These are phyloP conservation scores for Cyrtodaria siliqua DNA, from an alignment of 2,888 invertebrate genomes.

Conservation along the genomic window DNA sequence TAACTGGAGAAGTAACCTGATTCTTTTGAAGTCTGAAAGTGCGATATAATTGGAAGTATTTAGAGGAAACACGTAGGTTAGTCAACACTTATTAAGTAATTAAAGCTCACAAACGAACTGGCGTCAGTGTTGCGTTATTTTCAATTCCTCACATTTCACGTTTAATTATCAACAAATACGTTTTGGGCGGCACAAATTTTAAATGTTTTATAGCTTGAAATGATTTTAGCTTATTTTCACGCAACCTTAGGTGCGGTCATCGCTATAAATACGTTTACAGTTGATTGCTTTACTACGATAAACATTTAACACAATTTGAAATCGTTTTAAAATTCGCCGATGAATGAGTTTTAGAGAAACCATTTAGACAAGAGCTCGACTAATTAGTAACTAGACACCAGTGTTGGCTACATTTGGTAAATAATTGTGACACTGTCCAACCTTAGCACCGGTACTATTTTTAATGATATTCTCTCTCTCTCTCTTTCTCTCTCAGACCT, in stretches of 20 bases:
- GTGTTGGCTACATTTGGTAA: too few species aligned
- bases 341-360: too few species aligned
- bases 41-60: too few species aligned
- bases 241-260: slow-evolving; percentile 3
- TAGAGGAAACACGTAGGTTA: too few species aligned
- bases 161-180: slow-evolving; percentile 42
- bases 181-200: slow-evolving; percentile 42
- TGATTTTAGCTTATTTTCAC: slow-evolving; percentile 34
- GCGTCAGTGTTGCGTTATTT: slow-evolving; percentile 48
- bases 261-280: slow-evolving; percentile 14
- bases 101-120: slow-evolving; percentile 25
- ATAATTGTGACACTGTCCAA: too few species aligned
- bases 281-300: slow-evolving; percentile 11
- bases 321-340: not conserved
- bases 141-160: slow-evolving; percentile 55
- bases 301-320: slow-evolving; percentile 12
- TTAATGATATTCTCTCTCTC: too few species aligned
- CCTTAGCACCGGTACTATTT: too few species aligned
- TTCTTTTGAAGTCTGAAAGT: too few species aligned
- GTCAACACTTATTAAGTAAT: slow-evolving; percentile 7
- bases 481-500: too few species aligned
- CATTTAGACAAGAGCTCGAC: too few species aligned
- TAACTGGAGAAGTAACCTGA: too few species aligned
- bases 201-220: slow-evolving; percentile 54
- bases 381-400: too few species aligned